phyloP scores from a whole-genome alignment of 1,140 invertebrate genomes.

The Theocolax elegans region DNA sequence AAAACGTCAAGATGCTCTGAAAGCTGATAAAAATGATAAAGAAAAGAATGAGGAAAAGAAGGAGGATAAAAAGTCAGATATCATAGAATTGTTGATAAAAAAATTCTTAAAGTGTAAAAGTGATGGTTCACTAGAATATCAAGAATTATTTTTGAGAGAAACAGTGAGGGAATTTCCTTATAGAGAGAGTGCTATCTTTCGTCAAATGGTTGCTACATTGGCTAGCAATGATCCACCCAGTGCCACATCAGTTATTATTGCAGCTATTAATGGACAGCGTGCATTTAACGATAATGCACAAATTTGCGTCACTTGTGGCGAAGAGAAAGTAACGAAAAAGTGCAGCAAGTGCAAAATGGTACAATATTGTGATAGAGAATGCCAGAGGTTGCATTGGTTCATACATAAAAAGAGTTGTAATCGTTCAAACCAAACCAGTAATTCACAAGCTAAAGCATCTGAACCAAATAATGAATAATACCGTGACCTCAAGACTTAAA shows the following conservation, averaged over 20 bases:
- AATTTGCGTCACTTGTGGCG: constrained; percentile 88
- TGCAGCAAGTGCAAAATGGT: constrained; percentile 96
- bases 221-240: constrained; percentile 76
- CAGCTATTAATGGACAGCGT: constrained; percentile 89
- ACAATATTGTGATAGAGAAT: constrained; percentile 92
- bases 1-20: constrained; percentile 70
- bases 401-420: constrained; percentile 90
- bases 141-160: constrained; percentile 86
- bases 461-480: constrained; percentile 57
- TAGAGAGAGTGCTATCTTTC: constrained; percentile 85
- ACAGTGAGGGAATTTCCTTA: constrained; percentile 89
- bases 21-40: constrained; percentile 55
- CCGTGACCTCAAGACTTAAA: constrained; percentile 56
- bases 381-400: constrained; percentile 96
- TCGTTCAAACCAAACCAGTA: constrained; percentile 63
- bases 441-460: constrained; percentile 45
- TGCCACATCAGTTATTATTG: constrained; percentile 80
- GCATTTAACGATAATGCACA: constrained; percentile 76
- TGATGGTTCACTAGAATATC: constrained; percentile 80
- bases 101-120: constrained; percentile 81
- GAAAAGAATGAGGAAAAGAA: constrained; percentile 62
- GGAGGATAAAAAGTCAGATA: constrained; percentile 75
- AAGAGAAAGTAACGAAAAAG: constrained; percentile 89
- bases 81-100: constrained; percentile 78
- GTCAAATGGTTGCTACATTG: constrained; percentile 82